Evolutionary conservation across 2,797 vertebrate species (phyloP), one percentile per base, ranked within the genome.

Genomic region (Champsocephalus gunnari): DNA sequence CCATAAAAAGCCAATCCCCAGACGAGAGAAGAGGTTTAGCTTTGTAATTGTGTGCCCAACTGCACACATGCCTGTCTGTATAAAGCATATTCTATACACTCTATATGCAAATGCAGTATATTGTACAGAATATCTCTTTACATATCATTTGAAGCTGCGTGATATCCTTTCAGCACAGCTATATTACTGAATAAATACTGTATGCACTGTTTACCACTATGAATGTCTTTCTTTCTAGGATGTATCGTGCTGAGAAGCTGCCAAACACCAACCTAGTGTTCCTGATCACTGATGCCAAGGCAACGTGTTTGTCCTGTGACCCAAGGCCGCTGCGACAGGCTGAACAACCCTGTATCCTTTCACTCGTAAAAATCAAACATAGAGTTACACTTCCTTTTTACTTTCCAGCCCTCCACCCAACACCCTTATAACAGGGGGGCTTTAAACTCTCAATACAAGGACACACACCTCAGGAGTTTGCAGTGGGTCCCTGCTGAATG

Each of bases 341-440:
- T 0, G 98, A 99, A 75, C 98, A 99, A 90, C 97, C 97, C 47
- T 99, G 97, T 99, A 99, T 99, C 98, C 97, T 99, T 97, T 85
- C 75, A 78, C 92, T 76, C 47, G 60, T 81, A 51, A 63, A 89
- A 86, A 77, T 47, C 13, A 17, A 80, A 73, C 73, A 50, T 12
- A 63, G 68, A 79, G 56, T 71, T 72, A 58, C 73, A 70, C 71
- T 80, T 87, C 77, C 81, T 82, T 74, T 83, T 66, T 70, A 64
- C 73, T 83, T 73, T 81, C 60, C 49, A 68, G 21, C 60, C 85
- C 72, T 79, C 78, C 72, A 83, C 91, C 88, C 43, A 90, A 93
- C 91, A 93, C 82, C 47, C 49, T 24, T 12, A 59, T 74, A 77
- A 87, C 80, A 86, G 74, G 24, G 24, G 62, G 66, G 73, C 80